These are phyloP conservation scores for Meandrina meandrites DNA, from an alignment of 92 coral and sea anemone genomes.

Conservation along the genomic window DNA sequence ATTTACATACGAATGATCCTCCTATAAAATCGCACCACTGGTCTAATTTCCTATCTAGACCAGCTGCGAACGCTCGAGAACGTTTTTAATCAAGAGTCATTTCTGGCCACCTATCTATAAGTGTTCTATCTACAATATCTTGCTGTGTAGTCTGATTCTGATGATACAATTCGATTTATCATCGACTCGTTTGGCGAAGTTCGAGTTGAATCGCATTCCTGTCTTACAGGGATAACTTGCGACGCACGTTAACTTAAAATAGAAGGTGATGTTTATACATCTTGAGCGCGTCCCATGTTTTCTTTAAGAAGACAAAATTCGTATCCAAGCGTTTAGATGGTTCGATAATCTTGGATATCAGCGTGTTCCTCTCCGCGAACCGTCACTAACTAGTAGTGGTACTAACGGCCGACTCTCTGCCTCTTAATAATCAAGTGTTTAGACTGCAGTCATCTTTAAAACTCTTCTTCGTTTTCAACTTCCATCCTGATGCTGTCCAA, in stretches of 20 bases:
- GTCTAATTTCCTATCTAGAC: background rate
- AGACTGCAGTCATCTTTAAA: background rate
- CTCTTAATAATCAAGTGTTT: background rate
- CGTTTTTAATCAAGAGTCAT: background rate
- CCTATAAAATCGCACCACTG: background rate
- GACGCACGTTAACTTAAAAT: no score
- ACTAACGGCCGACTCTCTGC: background rate
- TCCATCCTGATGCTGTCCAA: conserved; percentile 98
- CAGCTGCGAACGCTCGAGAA: background rate
- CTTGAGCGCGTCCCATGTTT: background rate
- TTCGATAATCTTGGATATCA: background rate
- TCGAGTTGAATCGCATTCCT: background rate
- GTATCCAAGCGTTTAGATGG: background rate
- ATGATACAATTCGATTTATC: background rate
- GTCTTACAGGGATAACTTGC: background rate
- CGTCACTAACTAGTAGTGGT: background rate
- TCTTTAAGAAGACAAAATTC: no score
- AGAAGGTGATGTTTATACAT: no score
- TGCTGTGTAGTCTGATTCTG: background rate
- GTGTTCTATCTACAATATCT: conserved; percentile 1
- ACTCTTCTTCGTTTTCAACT: conserved; percentile 87
- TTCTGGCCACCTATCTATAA: conserved; percentile 16
- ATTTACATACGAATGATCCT: background rate
- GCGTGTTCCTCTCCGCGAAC: background rate
- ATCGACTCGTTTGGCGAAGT: background rate